These are phyloP conservation scores for Myopa testacea DNA, from an alignment of 2,888 invertebrate species.

Conservation along the genomic window DNA sequence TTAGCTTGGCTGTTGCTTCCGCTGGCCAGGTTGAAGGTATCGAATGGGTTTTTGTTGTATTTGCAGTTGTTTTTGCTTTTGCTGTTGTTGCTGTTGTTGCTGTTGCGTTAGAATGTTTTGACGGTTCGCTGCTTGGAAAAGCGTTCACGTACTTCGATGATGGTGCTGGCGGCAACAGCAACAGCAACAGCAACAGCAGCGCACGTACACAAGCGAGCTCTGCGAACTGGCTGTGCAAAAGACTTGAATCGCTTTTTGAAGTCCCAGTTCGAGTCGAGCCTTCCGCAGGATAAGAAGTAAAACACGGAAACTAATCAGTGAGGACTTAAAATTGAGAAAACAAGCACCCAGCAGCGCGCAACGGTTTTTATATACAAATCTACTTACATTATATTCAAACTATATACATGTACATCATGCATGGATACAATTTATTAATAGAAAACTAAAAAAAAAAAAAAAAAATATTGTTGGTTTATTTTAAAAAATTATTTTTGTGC, in stretches of 20 bases:
- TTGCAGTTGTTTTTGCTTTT: slow-evolving; percentile 6
- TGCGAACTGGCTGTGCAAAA: neutral
- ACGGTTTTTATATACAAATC: slow-evolving; percentile 25
- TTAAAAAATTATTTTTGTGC: too few species aligned
- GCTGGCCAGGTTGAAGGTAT: slow-evolving; percentile 27
- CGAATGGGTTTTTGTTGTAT: neutral
- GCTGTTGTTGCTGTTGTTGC: slow-evolving; percentile 9
- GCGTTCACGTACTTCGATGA: neutral
- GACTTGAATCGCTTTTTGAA: slow-evolving; percentile 31
- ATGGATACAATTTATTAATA: too few species aligned
- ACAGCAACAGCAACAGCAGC: neutral
- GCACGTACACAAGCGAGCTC: slow-evolving; percentile 1
- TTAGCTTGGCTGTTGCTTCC: slow-evolving; percentile 22
- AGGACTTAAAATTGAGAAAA: neutral
- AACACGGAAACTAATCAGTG: slow-evolving; percentile 28
- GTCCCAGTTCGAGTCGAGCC: slow-evolving; percentile 46
- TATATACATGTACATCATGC: neutral
- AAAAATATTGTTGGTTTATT: too few species aligned
- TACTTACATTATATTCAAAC: neutral
- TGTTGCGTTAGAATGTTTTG: slow-evolving; percentile 6
- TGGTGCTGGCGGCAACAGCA: neutral
- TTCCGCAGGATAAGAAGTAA: slow-evolving; percentile 45
- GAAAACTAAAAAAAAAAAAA: too few species aligned
- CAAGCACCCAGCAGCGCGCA: slow-evolving; percentile 21
- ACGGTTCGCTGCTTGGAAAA: slow-evolving; percentile 35